Evolutionary conservation across 2,888 invertebrate genomes (phyloP), one percentile per base, ranked within the genome.

Genomic region (Cephonodes hylas): DNA sequence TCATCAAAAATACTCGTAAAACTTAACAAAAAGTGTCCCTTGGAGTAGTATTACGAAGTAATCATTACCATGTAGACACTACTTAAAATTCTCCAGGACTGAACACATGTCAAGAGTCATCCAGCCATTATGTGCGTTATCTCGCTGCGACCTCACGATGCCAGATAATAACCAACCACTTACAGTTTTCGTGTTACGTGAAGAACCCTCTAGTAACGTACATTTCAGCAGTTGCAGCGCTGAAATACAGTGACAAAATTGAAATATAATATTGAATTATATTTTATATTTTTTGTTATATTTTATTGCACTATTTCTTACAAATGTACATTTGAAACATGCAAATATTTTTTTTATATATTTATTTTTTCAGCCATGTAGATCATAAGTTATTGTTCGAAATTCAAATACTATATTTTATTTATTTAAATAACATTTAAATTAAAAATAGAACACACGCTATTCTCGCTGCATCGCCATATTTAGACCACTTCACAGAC

Each of bases 51-150:
- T 65, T 63, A 63, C 68, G 56, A 45, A 45, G 31, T 72, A 74
- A 80, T 81, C 72, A 76, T 76, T 66, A 61, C 45, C 38, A 63
- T 46, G 62, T 70, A 66, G 64, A 66, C 67, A 75, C 78, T 79
- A 79, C 83, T 85, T 81, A 76, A 82, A 77, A 84, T 83, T 80
- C 79, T 71, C 69, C 63, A 68, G 67, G 74, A 79, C 70, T n/a
- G 71, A 82, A 77, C 83, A 86, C 74, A 81, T 86, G 86, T 81
- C 74, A 72, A 70, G 71, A 70, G 72, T 67, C 76, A 72, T 74
- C 73, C 68, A 64, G 60, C 69, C 70, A 73, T 75, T 71, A 72
- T 69, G 64, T 65, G 61, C 61, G 58, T 76, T 84, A 82, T 83
- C 82, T 77, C 57, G 59, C 45, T n/a, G 59, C 68, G 69, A 73